Evolutionary conservation across 2,113 vertebrate genomes (phyloP).

Genomic region (Caretta caretta): DNA sequence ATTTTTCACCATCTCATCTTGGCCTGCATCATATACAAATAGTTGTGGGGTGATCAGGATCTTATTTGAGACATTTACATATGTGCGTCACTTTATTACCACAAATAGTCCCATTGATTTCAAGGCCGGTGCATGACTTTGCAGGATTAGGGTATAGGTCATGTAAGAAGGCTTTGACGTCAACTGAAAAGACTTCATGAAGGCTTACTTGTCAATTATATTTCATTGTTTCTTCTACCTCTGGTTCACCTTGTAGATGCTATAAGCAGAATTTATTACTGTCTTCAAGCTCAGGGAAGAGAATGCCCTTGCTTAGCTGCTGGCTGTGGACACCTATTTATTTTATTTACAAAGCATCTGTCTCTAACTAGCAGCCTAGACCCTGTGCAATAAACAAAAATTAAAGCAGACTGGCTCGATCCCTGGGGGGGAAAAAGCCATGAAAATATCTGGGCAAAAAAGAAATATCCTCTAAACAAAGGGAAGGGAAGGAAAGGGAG

Average conservation of each 20-base stretch:
- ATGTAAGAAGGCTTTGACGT: background rate
- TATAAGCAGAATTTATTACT: background rate
- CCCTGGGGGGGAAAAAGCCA: background rate
- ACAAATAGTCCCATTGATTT: background rate
- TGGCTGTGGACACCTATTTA: background rate
- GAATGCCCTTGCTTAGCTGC: background rate
- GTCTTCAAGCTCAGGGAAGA: background rate
- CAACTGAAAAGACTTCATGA: background rate
- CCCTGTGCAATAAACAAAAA: accelerated
- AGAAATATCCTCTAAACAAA: background rate
- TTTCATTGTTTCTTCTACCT: background rate
- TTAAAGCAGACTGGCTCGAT: background rate
- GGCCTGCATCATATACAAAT: background rate
- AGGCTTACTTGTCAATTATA: background rate
- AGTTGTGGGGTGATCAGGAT: background rate
- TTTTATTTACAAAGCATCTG: background rate
- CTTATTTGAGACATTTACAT: background rate
- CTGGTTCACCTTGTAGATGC: background rate
- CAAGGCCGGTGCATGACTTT: background rate
- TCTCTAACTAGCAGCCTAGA: background rate
- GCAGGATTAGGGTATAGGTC: accelerated
- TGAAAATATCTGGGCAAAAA: background rate
- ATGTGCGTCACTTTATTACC: background rate
- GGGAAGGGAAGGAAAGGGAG: background rate
- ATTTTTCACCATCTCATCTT: background rate